Evolutionary conservation across 2,888 invertebrate genomes (phyloP).

Genomic region (Oxycera nigricornis): DNA sequence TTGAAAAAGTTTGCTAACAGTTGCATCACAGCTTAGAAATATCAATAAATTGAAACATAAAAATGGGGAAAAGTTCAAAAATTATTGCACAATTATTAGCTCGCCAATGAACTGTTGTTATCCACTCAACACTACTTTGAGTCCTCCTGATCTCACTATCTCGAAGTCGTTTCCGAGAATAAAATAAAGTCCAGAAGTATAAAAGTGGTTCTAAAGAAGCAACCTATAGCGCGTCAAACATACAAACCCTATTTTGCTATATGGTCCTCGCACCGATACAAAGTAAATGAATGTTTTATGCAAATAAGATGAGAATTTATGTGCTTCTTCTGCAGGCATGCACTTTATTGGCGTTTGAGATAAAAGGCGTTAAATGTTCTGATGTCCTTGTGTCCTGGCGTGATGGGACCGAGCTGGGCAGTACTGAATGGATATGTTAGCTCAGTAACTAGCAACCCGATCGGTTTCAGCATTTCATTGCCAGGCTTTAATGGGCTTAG

Average conservation of each 20-base stretch:
- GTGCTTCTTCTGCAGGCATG: constrained; percentile 31
- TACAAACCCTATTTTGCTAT: not conserved
- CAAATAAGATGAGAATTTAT: constrained; percentile 29
- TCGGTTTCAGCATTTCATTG: too few relatives aligned
- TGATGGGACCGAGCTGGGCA: not conserved
- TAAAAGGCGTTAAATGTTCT: constrained; percentile 28
- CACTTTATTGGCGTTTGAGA: constrained; percentile 30
- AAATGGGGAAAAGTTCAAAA: too few relatives aligned
- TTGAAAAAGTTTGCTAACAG: too few relatives aligned
- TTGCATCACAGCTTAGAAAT: too few relatives aligned
- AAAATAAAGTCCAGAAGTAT: not conserved
- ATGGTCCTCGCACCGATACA: not conserved
- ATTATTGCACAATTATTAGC: too few relatives aligned
- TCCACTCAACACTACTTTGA: too few relatives aligned
- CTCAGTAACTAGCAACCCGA: not conserved
- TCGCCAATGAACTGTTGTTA: too few relatives aligned
- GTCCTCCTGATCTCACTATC: too few relatives aligned
- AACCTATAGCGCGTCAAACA: not conserved
- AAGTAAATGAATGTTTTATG: constrained; percentile 24
- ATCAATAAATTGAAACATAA: too few relatives aligned
- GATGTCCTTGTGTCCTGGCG: not conserved
- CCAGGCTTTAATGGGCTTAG: too few relatives aligned
- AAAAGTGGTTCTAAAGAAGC: not conserved
- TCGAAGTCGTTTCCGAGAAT: too few relatives aligned
- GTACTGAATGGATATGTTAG: not conserved